Percentiles rank a stretch among this genome's conserved stretches.
Evolutionary conservation across 2,113 vertebrate genomes (phyloP).

Genomic region (Daubentonia madagascariensis): DNA sequence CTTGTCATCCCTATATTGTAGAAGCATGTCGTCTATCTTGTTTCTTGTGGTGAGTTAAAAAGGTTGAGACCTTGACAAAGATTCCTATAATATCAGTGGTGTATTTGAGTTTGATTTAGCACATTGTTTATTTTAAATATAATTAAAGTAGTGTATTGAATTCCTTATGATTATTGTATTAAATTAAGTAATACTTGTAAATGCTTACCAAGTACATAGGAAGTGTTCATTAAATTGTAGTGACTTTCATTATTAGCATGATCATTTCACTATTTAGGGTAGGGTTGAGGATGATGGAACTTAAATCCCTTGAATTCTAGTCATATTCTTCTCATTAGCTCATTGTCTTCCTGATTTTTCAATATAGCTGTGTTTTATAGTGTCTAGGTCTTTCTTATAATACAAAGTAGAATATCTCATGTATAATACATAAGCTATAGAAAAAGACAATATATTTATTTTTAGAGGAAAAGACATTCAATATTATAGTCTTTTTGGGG

Average conservation of each 20-base stretch:
- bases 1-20: not conserved
- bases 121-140: not conserved
- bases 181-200: not conserved
- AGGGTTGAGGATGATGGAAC: not conserved
- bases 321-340: not conserved
- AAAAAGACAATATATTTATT: not conserved
- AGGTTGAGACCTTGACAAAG: not conserved
- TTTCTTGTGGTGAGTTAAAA: not conserved
- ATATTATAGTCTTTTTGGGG: not conserved
- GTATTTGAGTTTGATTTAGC: not conserved
- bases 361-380: not conserved
- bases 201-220: not conserved
- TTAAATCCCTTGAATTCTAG: not conserved
- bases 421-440: not conserved
- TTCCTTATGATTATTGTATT: not conserved
- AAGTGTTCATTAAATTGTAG: not conserved
- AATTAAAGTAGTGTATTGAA: not conserved
- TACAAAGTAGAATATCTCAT: not conserved
- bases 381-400: not conserved
- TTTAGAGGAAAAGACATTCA: not conserved
- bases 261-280: not conserved
- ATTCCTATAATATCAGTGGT: not conserved
- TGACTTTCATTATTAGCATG: not conserved
- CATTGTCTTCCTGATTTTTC: not conserved
- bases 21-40: not conserved